Percentiles rank a stretch among this genome's conserved stretches.
These are phyloP conservation scores for Dromiciops gliroides DNA, from an alignment of 2,113 vertebrate genomes.

Conservation along the genomic window DNA sequence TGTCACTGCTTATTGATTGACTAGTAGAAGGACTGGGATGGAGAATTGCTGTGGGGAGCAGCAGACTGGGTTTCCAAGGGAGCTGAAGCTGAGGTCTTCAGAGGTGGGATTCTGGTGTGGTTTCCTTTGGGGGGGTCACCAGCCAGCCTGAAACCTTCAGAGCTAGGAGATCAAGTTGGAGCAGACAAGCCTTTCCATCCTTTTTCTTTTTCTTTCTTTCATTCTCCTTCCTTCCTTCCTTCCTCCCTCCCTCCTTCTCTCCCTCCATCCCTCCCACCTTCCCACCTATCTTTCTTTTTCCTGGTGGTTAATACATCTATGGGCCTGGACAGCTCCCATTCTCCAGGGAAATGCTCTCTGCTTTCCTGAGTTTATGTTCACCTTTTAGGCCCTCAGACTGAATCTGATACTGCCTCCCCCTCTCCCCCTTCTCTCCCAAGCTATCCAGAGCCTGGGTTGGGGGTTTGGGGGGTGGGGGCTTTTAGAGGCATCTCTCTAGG, in stretches of 20 bases:
- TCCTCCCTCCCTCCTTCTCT: too few species aligned
- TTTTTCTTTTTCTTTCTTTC: too few species aligned
- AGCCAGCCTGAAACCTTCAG: background rate
- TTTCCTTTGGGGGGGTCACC: background rate
- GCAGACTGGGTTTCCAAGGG: background rate
- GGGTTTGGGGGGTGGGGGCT: too few species aligned
- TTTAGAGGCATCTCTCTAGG: background rate
- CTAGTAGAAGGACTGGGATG: background rate
- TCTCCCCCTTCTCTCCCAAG: background rate
- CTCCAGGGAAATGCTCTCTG: background rate
- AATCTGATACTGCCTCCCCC: background rate
- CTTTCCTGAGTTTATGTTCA: background rate
- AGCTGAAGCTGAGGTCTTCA: background rate
- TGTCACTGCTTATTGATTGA: fast-evolving
- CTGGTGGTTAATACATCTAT: background rate
- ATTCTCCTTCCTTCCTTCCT: too few species aligned
- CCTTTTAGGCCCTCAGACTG: background rate
- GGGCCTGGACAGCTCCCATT: background rate
- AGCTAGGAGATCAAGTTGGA: too few species aligned
- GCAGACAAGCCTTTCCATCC: too few species aligned
- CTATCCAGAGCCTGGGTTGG: fast-evolving
- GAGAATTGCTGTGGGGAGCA: background rate
- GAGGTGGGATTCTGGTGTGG: too few species aligned
- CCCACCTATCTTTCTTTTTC: too few species aligned
- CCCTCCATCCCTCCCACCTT: too few species aligned